Base-by-base conservation (phyloP, 2,113 vertebrate genomes). In the Anthoscopus minutus region DNA sequence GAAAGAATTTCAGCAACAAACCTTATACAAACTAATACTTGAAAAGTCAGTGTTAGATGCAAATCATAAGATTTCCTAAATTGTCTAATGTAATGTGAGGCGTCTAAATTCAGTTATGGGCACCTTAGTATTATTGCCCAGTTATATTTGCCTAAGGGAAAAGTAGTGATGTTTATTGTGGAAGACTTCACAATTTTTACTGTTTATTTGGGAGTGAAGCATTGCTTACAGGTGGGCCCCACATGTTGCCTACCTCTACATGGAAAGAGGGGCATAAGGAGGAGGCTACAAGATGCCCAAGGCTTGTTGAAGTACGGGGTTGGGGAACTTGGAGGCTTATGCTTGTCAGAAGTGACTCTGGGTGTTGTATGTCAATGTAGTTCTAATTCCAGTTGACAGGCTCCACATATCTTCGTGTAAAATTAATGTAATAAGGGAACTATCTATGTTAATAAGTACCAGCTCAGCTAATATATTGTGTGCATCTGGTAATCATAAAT, bases 231-330 rank as follows among this genome's bases (percentile, higher is more conserved):
- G 18, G 27, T 17, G 33, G 14, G 23, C 19, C 48, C 18, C 2
- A 2, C 19, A 20, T 2, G 0, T 23, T 40, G 6, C 8, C 9
- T 21, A 2, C 31, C 31, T 50, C 28, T 48, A 0, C 21, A 3
- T 6, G 21, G 69, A 81, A 69, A 82, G 37, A 50, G 23, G 22
- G 38, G 25, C 11, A 9, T 5, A 33, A 42, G n/a, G 27, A 56
- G 31, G 79, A 65, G 33, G 37, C 23, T 56, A 3, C 31, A 22
- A 37, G 24, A 7, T 61, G n/a, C 71, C 57, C 31, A 48, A 25
- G 24, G 31, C 37, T 86, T 80, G 12, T 28, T 86, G 47, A 44
- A 77, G 22, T 6, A 7, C 11, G 35, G 25, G 45, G 8, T 3
- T 61, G n/a, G 40, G 53, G 72, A 62, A 40, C 37, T 44, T 44